A percentile compares a stretch with the other conserved stretches of the same genome.
phyloP scores from a whole-genome alignment of 2,113 vertebrate genomes.

The Oreochromis spilurus region DNA sequence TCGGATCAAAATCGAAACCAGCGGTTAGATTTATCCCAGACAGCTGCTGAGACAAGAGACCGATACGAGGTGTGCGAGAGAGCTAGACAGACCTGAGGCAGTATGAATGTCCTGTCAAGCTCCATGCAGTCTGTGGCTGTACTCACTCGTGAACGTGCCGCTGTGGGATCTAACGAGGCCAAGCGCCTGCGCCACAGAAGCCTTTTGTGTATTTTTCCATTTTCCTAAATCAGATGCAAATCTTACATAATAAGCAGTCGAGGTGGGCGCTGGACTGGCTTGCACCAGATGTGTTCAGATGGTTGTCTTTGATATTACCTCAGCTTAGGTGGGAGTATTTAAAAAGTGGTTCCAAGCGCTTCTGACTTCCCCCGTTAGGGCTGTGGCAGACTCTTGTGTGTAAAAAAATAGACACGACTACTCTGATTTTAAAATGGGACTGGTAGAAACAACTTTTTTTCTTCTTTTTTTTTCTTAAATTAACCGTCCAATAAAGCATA shows the following conservation, averaged over 20 bases:
- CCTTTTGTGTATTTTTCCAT: background rate
- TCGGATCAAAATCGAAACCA: background rate
- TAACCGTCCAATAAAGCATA: constrained; percentile 59
- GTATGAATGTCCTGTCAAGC: constrained; percentile 46
- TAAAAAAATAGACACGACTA: constrained; percentile 78
- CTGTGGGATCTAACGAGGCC: background rate
- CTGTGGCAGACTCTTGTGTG: constrained; percentile 46
- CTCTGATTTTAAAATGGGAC: constrained; percentile 69
- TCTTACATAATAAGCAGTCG: background rate
- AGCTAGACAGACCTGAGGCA: constrained; percentile 57
- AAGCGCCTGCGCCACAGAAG: background rate
- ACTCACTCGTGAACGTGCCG: background rate
- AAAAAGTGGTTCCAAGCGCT: constrained; percentile 41
- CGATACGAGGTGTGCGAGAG: constrained; percentile 3
- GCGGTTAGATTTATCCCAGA: background rate
- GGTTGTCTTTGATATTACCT: constrained; percentile 16
- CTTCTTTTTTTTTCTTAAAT: constrained; percentile 26
- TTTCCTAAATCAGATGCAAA: background rate
- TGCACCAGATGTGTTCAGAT: background rate
- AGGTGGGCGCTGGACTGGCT: background rate
- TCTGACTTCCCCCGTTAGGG: constrained; percentile 36
- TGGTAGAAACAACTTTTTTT: constrained; percentile 49
- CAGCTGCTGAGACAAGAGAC: constrained; percentile 2
- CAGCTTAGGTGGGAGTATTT: constrained; percentile 4
- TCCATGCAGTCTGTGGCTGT: constrained; percentile 5